Conservation (phyloP, 1,140 invertebrate species). For the Diprion similis region DNA sequence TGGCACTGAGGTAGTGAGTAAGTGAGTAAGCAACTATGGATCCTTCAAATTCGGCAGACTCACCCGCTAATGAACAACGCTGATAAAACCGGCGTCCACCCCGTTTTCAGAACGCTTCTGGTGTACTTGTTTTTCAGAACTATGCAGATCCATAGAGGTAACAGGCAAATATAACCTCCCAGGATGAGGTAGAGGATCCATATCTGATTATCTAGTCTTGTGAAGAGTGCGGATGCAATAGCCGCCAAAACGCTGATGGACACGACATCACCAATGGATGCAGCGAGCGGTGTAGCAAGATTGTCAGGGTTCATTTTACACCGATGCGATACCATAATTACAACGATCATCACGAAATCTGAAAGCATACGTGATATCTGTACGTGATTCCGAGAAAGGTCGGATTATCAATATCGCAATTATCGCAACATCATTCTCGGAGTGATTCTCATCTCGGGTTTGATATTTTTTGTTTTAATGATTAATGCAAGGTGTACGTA, state of each 20-base stretch:
- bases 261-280: constrained; percentile 92
- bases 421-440: too few species aligned
- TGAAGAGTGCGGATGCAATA: constrained; percentile 76
- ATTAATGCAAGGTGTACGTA: too few species aligned
- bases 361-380: constrained; percentile 36
- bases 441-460: too few species aligned
- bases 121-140: constrained; percentile 83
- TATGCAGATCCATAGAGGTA: constrained; percentile 81
- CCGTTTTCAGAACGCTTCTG: constrained; percentile 76
- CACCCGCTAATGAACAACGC: constrained; percentile 89
- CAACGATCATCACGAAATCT: constrained; percentile 89
- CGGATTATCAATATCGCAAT: too few species aligned
- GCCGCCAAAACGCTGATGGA: constrained; percentile 83
- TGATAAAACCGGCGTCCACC: constrained; percentile 86
- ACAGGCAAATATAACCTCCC: constrained; percentile 70
- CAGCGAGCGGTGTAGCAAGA: constrained; percentile 94
- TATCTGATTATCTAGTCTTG: constrained; percentile 64
- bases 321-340: constrained; percentile 80
- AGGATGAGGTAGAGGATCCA: constrained; percentile 74
- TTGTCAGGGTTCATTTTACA: constrained; percentile 95
- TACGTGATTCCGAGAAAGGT: too few species aligned
- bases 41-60: constrained; percentile 36
- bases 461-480: too few species aligned
- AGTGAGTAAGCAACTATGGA: not conserved
- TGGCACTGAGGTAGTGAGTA: constrained; percentile 15